Evolutionary conservation across 2,797 vertebrate species (phyloP), one percentile per base, ranked within the genome.

Genomic region (Acridotheres tristis): DNA sequence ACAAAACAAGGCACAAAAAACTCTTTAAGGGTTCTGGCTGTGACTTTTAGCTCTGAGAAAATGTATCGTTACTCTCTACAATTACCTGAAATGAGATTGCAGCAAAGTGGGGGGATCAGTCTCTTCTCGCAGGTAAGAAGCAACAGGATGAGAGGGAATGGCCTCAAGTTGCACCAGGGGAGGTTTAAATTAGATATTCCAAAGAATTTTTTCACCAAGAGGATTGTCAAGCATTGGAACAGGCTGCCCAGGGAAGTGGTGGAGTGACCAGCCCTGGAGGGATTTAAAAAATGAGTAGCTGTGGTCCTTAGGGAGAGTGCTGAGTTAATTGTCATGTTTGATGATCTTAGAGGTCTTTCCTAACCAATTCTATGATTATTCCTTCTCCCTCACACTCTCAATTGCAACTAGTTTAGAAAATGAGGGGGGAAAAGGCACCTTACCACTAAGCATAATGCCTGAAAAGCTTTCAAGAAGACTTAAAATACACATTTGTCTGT

Each of bases 401-500:
- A 16, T 16, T 54, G 47, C 53, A 93, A 36, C 51, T 42, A 32
- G 50, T 17, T 77, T 36, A 87, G 65, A 84, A 66, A 66, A 57
- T 32, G 10, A 38, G 17, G n/a, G 3, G 3, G 20, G 32, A 43
- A 40, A 19, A 79, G n/a, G 21, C 13, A 69, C 50, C 55, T 84
- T 51, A 34, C 26, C 4, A 1, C 72, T 73, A 93, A 94, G 65
- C 16, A 34, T n/a, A 75, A 42, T 25, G 65, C 62, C 75, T 72
- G 43, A 78, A 90, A 85, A 94, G 48, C 85, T 73, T 92, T 91
- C 86, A 83, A 26, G 90, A 67, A 62, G 69, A 83, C 79, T 89
- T 87, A 92, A 90, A 90, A 93, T 75, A 89, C 78, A 66, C 72
- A 59, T 90, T 94, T 85, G 67, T 86, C 85, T 95, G 86, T 92